A percentile compares a stretch with the other conserved stretches of the same genome.
Conservation (phyloP, 2,113 vertebrate genomes). For the Procavia capensis region DNA sequence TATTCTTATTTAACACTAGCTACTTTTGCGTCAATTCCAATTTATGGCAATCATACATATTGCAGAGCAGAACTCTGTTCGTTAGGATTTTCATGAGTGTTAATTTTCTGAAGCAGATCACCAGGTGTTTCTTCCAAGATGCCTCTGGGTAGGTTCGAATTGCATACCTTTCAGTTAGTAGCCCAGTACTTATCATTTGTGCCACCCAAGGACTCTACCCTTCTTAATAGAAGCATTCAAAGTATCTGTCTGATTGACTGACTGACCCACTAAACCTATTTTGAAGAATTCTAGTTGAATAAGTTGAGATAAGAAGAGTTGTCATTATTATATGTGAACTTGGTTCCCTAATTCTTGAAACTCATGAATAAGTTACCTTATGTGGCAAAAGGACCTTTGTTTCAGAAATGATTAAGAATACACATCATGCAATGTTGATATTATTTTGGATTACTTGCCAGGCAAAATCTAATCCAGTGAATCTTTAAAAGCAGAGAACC, state of each 20-base stretch:
- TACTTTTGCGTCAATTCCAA: no score
- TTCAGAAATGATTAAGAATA: neutral
- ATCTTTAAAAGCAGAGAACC: neutral
- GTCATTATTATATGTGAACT: neutral
- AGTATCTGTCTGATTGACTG: neutral
- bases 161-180: no score
- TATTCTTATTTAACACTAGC: no score
- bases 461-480: neutral
- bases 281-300: constrained; percentile 13
- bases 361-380: neutral
- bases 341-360: neutral
- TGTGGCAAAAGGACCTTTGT: neutral
- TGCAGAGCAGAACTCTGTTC: no score
- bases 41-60: no score
- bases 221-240: neutral
- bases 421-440: neutral
- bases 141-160: no score
- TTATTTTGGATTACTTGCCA: neutral
- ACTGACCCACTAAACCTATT: neutral
- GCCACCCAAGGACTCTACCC: no score
- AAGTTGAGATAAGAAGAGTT: neutral
- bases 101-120: no score
- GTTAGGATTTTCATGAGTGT: no score
- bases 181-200: no score
- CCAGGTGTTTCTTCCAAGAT: no score